phyloP scores from a whole-genome alignment of 2,888 invertebrate species.

The Pantelozetes paolii region DNA sequence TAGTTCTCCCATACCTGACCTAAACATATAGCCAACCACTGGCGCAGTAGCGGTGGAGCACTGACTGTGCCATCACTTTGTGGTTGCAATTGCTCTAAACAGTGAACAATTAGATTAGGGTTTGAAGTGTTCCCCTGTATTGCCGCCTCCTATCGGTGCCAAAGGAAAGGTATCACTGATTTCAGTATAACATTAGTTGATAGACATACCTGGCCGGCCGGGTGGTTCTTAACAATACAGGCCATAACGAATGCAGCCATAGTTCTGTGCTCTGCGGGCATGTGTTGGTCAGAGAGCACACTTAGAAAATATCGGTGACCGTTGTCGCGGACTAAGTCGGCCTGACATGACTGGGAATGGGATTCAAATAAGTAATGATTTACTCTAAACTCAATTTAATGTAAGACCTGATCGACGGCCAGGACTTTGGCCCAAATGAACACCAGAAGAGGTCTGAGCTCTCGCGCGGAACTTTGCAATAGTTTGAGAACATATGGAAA shows the following conservation, averaged over 20 bases:
- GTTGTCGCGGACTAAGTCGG: constrained; percentile 85
- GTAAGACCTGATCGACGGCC: constrained; percentile 78
- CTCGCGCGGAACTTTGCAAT: constrained; percentile 87
- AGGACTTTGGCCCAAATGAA: constrained; percentile 99
- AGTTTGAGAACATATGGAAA: constrained; percentile 97
- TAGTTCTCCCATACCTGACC: constrained; percentile 85
- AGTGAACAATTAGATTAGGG: constrained; percentile 52
- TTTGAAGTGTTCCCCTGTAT: neutral
- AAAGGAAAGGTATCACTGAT: neutral
- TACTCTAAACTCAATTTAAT: neutral
- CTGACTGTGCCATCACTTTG: constrained; percentile 49
- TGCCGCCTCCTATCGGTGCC: constrained; percentile 1
- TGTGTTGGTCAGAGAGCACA: constrained; percentile 78
- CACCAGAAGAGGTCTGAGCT: constrained; percentile 84
- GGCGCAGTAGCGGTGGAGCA: constrained; percentile 56
- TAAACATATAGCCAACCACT: constrained; percentile 86
- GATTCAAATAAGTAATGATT: too few relatives aligned
- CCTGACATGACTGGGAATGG: constrained; percentile 81
- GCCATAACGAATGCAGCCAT: constrained; percentile 92
- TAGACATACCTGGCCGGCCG: constrained; percentile 79
- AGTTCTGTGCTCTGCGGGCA: constrained; percentile 76
- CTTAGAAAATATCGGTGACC: constrained; percentile 91
- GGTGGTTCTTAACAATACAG: constrained; percentile 83
- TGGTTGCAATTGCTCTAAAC: constrained; percentile 73
- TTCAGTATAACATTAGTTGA: constrained; percentile 50